A percentile compares a stretch with the other conserved stretches of the same genome.
Evolutionary conservation across 2,888 invertebrate species (phyloP).

Genomic region (Polietes domitor): DNA sequence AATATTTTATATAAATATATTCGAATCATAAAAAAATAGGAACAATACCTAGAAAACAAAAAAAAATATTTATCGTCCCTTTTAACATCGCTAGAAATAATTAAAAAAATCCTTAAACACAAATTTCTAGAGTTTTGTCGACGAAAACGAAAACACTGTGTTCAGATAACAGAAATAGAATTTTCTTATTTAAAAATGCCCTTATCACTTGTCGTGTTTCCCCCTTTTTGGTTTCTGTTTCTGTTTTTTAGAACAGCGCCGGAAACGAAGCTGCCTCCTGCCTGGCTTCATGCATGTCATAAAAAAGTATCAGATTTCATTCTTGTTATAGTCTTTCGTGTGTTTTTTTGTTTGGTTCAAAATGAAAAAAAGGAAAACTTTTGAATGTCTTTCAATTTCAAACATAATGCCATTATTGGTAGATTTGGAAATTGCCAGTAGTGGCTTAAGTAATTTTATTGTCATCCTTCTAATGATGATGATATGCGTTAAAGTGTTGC

Average conservation of each 20-base stretch:
- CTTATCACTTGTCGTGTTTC: background rate
- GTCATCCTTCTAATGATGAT: conserved; percentile 67
- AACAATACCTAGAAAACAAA: no score
- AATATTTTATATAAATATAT: no score
- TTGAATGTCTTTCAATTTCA: conserved; percentile 51
- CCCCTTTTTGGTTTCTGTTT: background rate
- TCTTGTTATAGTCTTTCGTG: background rate
- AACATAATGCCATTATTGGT: conserved; percentile 44
- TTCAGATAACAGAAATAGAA: background rate
- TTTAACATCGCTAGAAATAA: no score
- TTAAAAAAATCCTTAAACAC: no score
- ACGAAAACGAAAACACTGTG: background rate
- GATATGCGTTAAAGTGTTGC: conserved; percentile 63
- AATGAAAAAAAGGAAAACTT: conserved; percentile 41
- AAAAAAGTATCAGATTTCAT: conserved; percentile 73
- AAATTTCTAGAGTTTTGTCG: no score
- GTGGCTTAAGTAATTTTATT: conserved; percentile 72
- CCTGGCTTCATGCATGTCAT: conserved; percentile 63
- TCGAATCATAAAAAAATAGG: no score
- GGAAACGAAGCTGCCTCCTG: background rate
- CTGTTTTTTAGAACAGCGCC: conserved; percentile 21
- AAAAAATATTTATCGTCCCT: background rate
- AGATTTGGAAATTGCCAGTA: conserved; percentile 58
- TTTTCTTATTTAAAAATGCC: conserved; percentile 49
- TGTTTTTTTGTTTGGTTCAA: conserved; percentile 41